Conservation (phyloP, 2,113 vertebrate genomes). For the Pipa parva region DNA sequence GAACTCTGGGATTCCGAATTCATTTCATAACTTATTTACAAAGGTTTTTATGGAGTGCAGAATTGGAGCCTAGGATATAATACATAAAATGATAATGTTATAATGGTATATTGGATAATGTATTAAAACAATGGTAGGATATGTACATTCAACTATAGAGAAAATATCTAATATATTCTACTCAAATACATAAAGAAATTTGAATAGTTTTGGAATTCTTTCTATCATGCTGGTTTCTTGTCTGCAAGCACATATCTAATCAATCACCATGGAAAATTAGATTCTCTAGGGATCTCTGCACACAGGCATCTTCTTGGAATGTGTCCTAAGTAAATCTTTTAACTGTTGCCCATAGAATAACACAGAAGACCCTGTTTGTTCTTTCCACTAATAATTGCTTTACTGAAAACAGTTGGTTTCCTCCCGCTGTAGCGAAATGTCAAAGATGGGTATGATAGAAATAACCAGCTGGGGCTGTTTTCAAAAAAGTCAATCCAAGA, state of each 20-base stretch:
- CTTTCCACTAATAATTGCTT: neutral
- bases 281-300: neutral
- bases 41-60: too few relatives aligned
- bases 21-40: too few relatives aligned
- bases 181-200: too few relatives aligned
- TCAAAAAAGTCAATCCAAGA: neutral
- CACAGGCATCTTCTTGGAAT: neutral
- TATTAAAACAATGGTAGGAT: too few relatives aligned
- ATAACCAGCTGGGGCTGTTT: neutral
- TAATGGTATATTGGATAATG: too few relatives aligned
- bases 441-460: neutral
- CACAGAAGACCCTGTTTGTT: neutral
- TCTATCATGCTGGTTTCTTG: neutral
- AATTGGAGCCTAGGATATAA: too few relatives aligned
- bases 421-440: neutral
- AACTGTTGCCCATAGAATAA: constrained; percentile 5
- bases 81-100: too few relatives aligned
- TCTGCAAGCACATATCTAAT: neutral
- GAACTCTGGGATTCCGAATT: too few relatives aligned
- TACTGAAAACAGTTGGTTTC: constrained; percentile 6
- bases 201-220: neutral
- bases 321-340: neutral
- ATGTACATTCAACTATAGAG: too few relatives aligned
- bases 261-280: neutral
- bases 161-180: too few relatives aligned